Evolutionary conservation across 2,888 invertebrate genomes (phyloP).

Genomic region (Auanema sp.): DNA sequence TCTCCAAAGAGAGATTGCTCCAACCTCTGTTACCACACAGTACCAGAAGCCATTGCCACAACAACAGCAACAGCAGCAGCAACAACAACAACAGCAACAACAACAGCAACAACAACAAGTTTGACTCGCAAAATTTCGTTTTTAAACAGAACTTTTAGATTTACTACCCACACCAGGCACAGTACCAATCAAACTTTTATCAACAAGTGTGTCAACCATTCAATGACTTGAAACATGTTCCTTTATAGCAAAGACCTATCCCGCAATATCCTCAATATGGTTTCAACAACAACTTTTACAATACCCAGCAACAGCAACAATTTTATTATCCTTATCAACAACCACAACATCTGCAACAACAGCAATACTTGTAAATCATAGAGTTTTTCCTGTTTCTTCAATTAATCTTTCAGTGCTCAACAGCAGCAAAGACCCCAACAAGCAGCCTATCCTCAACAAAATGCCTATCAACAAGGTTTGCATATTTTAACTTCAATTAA

Average conservation of each 20-base stretch:
- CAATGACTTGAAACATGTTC: too few species aligned
- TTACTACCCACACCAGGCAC: background rate
- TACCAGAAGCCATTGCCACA: background rate
- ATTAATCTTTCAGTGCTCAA: background rate
- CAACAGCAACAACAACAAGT: slow-evolving; percentile 9
- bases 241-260: too few species aligned
- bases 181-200: background rate
- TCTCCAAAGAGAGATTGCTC: slow-evolving; percentile 15
- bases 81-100: slow-evolving; percentile 7
- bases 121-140: background rate
- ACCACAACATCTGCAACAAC: too few species aligned
- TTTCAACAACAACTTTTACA: background rate
- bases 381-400: background rate
- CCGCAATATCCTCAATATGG: too few species aligned
- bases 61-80: background rate
- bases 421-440: slow-evolving; percentile 6
- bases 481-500: too few species aligned
- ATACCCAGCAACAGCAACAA: slow-evolving; percentile 9
- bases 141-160: slow-evolving; percentile 2
- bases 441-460: slow-evolving; percentile 4
- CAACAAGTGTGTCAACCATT: too few species aligned
- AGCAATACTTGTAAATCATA: slow-evolving; percentile 11
- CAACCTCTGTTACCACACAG: background rate
- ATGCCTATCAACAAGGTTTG: too few species aligned
- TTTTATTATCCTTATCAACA: slow-evolving; percentile 1